Evolutionary conservation across 2,888 invertebrate species (phyloP).

Genomic region (Drosophila paranaensis): DNA sequence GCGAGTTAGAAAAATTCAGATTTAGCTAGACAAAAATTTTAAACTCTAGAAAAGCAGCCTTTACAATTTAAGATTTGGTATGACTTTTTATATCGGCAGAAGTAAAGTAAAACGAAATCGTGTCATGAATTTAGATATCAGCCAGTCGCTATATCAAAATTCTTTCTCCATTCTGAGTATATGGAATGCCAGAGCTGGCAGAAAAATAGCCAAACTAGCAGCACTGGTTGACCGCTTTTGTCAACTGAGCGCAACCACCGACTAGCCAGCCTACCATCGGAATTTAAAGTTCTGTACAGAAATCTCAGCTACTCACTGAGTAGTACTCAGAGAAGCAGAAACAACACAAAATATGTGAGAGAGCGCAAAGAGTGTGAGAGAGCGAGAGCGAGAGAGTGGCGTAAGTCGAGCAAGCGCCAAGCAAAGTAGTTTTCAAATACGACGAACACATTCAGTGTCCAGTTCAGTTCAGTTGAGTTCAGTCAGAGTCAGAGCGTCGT

Average conservation of each 20-base stretch:
- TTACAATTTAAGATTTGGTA: too few species aligned
- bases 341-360: constrained; percentile 1
- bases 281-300: constrained; percentile 69
- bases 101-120: too few species aligned
- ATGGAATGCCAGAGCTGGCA: too few species aligned
- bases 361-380: constrained; percentile 1
- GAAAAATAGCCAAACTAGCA: too few species aligned
- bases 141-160: too few species aligned
- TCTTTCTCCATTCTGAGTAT: too few species aligned
- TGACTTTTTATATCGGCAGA: too few species aligned
- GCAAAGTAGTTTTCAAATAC: constrained; percentile 60
- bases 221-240: constrained; percentile 3
- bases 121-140: too few species aligned
- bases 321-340: constrained; percentile 26
- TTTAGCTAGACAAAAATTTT: too few species aligned
- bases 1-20: too few species aligned
- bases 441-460: constrained; percentile 57
- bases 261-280: constrained; percentile 59
- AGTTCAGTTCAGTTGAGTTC: constrained; percentile 78
- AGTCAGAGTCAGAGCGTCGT: constrained; percentile 76
- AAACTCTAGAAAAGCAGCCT: too few species aligned
- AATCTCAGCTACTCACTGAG: constrained; percentile 62
- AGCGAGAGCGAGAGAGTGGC: constrained; percentile 2
- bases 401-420: constrained; percentile 43
- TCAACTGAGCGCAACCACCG: constrained; percentile 63